Evolutionary conservation across 1,140 invertebrate species (phyloP).

Genomic region (Atta texana): DNA sequence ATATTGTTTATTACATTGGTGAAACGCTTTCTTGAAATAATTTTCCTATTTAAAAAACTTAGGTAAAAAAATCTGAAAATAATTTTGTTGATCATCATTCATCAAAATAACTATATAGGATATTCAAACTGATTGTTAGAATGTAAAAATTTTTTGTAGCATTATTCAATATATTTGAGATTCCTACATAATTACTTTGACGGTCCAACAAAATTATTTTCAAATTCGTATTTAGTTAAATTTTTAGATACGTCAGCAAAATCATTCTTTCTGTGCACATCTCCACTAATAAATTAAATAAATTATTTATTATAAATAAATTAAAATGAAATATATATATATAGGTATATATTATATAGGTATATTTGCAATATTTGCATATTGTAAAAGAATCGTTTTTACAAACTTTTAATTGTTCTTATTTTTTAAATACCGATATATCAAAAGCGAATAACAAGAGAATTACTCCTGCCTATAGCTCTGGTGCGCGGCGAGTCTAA

Average conservation of each 20-base stretch:
- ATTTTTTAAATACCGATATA: conserved; percentile 15
- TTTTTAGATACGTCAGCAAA: too few species aligned
- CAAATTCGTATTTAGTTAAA: too few species aligned
- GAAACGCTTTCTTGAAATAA: not conserved
- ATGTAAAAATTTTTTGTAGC: too few species aligned
- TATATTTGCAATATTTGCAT: not conserved
- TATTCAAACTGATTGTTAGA: too few species aligned
- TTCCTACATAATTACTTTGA: too few species aligned
- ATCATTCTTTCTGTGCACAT: not conserved
- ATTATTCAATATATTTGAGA: too few species aligned
- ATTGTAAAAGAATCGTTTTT: not conserved
- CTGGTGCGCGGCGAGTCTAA: conserved; percentile 71
- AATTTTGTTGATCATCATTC: too few species aligned
- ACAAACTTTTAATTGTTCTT: not conserved
- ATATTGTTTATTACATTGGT: not conserved
- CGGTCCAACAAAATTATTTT: too few species aligned
- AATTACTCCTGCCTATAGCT: conserved; percentile 49
- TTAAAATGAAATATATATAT: not conserved
- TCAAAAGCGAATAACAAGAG: conserved; percentile 16
- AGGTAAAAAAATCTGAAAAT: too few species aligned
- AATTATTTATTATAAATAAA: not conserved
- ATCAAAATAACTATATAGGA: too few species aligned
- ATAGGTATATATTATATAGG: not conserved
- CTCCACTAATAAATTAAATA: not conserved
- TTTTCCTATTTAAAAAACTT: not conserved